Percentiles rank a stretch among this genome's conserved stretches.
Evolutionary conservation across 2,797 vertebrate species (phyloP).

Genomic region (Microhierax caerulescens): DNA sequence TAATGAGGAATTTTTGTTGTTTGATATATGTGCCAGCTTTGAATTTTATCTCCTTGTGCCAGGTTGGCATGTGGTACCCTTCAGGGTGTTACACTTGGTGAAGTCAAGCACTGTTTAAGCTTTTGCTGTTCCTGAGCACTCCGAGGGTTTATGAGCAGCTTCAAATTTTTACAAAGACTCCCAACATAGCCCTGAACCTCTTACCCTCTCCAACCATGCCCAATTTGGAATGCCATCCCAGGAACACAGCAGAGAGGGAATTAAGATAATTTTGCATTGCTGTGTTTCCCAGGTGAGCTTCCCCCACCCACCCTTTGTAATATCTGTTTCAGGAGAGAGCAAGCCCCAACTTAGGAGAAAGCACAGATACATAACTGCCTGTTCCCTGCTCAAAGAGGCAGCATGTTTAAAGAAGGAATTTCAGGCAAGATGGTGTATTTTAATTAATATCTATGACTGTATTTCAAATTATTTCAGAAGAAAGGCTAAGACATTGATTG

Average conservation of each 20-base stretch:
- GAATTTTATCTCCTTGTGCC: conserved; percentile 43
- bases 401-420: not conserved
- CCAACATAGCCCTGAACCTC: not conserved
- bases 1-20: conserved; percentile 17
- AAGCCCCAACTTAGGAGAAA: not conserved
- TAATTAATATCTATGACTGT: not conserved
- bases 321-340: not conserved
- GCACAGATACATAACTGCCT: not conserved
- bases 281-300: not conserved
- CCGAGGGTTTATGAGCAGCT: not conserved
- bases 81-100: conserved; percentile 42
- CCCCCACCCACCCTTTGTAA: no score
- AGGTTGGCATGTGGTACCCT: conserved; percentile 43
- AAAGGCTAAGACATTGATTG: not conserved
- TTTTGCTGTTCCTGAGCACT: not conserved
- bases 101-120: conserved; percentile 10
- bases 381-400: not conserved
- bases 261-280: not conserved
- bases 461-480: not conserved
- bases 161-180: conserved; percentile 22
- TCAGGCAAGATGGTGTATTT: not conserved
- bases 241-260: not conserved
- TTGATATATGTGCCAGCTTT: conserved; percentile 29
- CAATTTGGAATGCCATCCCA: not conserved
- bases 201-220: not conserved